phyloP scores from a whole-genome alignment of 2,113 vertebrate species.

The Coptodon bakossiorum region DNA sequence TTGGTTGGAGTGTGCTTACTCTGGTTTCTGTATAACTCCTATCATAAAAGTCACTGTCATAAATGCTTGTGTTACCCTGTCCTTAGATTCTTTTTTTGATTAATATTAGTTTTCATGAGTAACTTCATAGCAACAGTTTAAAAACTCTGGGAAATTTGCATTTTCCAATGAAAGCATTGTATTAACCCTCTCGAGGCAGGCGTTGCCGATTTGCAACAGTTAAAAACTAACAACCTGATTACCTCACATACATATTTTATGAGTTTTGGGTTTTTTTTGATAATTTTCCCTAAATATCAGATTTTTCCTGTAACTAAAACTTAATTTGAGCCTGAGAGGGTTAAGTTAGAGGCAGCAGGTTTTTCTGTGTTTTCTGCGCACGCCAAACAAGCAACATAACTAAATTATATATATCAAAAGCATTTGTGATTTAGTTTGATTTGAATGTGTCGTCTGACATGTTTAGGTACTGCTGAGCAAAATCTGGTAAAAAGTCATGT shows the following conservation, averaged over 20 bases:
- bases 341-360: accelerated
- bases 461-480: not conserved
- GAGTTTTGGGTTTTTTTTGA: too few species aligned
- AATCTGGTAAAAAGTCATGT: not conserved
- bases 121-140: not conserved
- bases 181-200: not conserved
- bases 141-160: not conserved
- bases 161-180: not conserved
- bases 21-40: not conserved
- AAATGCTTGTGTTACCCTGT: not conserved
- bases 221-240: too few species aligned
- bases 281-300: too few species aligned
- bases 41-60: not conserved
- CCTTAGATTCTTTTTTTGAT: not conserved
- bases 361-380: not conserved
- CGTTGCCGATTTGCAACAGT: too few species aligned
- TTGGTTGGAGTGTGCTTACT: conserved; percentile 63
- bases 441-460: not conserved
- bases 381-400: accelerated
- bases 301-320: too few species aligned
- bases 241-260: too few species aligned
- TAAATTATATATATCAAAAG: accelerated
- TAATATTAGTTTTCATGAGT: not conserved
- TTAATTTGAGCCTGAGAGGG: too few species aligned
- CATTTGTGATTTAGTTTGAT: not conserved